These are phyloP conservation scores for Odontamblyopus lacepedii DNA, from an alignment of 2,797 vertebrate genomes.

Conservation along the genomic window DNA sequence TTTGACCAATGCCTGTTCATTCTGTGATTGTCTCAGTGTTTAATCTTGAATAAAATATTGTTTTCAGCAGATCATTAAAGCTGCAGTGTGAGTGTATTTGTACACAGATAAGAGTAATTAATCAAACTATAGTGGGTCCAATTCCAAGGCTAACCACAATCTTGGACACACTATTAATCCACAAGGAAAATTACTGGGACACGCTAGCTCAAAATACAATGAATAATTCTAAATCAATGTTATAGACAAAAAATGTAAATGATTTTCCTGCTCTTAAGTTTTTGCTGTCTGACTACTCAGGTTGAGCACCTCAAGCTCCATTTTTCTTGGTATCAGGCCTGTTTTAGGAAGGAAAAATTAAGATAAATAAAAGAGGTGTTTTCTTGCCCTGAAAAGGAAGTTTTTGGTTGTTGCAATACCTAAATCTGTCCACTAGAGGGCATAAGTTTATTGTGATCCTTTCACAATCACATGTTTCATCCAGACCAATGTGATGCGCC, in stretches of 20 bases:
- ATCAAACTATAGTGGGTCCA: neutral
- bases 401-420: constrained; percentile 19
- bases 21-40: constrained; percentile 77
- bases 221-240: too few relatives aligned
- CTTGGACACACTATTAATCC: too few relatives aligned
- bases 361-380: neutral
- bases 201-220: too few relatives aligned
- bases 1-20: constrained; percentile 77
- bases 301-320: too few relatives aligned
- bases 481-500: neutral
- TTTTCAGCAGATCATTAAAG: constrained; percentile 61
- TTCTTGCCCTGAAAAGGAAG: neutral
- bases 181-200: too few relatives aligned
- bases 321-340: too few relatives aligned
- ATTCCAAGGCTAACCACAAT: too few relatives aligned
- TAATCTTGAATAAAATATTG: constrained; percentile 76
- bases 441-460: constrained; percentile 12
- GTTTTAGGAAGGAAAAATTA: too few relatives aligned
- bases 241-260: too few relatives aligned
- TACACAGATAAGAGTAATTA: neutral
- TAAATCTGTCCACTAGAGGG: constrained; percentile 41
- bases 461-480: neutral
- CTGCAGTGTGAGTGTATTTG: constrained; percentile 24
- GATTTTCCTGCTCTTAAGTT: too few relatives aligned
- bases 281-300: too few relatives aligned